phyloP scores from a whole-genome alignment of 2,113 vertebrate genomes.

The Tichodroma muraria region DNA sequence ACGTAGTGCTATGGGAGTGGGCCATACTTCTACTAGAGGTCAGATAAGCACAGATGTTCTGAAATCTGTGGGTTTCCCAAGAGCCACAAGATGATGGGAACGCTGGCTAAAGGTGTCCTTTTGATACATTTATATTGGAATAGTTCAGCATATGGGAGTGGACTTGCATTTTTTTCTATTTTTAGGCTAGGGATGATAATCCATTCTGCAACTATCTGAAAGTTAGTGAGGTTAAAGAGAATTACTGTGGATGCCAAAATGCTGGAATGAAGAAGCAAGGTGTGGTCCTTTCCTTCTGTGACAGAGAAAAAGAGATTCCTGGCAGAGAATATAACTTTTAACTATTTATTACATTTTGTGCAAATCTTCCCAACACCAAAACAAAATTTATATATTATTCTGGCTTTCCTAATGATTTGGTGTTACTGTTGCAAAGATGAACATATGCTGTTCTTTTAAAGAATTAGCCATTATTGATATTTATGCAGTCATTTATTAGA shows the following conservation, averaged over 20 bases:
- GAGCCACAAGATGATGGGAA: neutral
- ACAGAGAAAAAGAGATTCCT: neutral
- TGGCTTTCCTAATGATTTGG: neutral
- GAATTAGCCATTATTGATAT: neutral
- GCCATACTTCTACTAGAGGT: neutral
- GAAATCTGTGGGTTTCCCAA: neutral
- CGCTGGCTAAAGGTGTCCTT: neutral
- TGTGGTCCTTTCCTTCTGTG: neutral
- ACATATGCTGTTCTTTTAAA: neutral
- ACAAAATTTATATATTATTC: neutral
- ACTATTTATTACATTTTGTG: neutral
- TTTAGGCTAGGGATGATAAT: neutral
- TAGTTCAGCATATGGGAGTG: neutral
- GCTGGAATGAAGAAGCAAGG: neutral
- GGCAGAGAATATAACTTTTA: neutral
- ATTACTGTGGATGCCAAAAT: neutral
- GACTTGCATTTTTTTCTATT: neutral
- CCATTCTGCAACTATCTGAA: neutral
- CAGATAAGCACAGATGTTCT: neutral
- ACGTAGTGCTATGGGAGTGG: fast-evolving
- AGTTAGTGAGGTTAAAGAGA: neutral
- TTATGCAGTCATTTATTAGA: neutral
- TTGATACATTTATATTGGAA: neutral
- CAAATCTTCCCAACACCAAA: neutral
- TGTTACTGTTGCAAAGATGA: neutral